Evolutionary conservation across 2,797 vertebrate genomes (phyloP).

Genomic region (Anabas testudineus): DNA sequence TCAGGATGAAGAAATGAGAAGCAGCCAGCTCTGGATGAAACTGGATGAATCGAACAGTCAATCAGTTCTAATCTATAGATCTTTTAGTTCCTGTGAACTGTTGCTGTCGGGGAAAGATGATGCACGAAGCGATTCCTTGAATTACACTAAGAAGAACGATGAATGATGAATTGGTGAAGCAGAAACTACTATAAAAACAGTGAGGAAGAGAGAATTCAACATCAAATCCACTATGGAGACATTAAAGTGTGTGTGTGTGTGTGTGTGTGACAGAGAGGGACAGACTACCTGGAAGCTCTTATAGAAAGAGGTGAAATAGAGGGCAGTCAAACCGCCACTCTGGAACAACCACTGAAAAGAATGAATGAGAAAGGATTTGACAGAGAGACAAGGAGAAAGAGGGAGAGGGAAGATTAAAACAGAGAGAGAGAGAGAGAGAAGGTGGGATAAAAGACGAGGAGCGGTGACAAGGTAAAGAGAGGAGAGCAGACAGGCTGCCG

Average conservation of each 20-base stretch:
- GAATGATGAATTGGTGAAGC: conserved; percentile 2
- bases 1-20: conserved; percentile 27
- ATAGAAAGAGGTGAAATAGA: conserved; percentile 46
- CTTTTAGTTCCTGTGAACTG: not conserved
- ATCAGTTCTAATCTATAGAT: conserved; percentile 4
- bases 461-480: conserved; percentile 40
- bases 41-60: not conserved
- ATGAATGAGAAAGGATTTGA: conserved; percentile 33
- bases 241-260: conserved; percentile 9
- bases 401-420: not conserved
- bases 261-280: conserved; percentile 11
- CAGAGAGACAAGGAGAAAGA: conserved; percentile 34
- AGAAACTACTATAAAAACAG: conserved; percentile 4
- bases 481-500: conserved; percentile 54
- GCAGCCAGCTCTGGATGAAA: not conserved
- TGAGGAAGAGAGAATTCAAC: not conserved
- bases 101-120: not conserved
- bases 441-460: conserved; percentile 17
- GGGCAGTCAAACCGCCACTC: conserved; percentile 25
- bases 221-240: not conserved
- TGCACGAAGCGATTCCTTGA: not conserved
- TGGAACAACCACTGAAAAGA: conserved; percentile 29
- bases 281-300: conserved; percentile 21
- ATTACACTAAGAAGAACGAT: not conserved
- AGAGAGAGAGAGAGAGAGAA: not conserved